Evolutionary conservation across 2,797 vertebrate genomes (phyloP), one percentile per base, ranked within the genome.

Genomic region (Hephaestus fuliginosus): DNA sequence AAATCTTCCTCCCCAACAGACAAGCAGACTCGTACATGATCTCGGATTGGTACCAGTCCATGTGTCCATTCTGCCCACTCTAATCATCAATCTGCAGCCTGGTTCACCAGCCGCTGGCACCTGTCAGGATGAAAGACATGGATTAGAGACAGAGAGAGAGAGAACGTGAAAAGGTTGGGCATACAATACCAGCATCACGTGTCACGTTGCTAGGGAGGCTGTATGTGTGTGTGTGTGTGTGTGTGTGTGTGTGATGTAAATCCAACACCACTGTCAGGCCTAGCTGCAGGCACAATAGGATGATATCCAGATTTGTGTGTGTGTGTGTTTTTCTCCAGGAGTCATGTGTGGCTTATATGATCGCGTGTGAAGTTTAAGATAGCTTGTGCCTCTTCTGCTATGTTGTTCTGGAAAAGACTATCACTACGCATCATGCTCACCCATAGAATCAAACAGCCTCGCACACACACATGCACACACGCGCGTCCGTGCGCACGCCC

Each of bases 111-210:
- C 88, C 86, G 84, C 91, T 90, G 91, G 93, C 92, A 92, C 92
- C 92, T 93, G 92, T 93, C 92, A 91, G 88, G 91, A 93, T 93
- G 89, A 93, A 91, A 93, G 92, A 92, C 92, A 82, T 80, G 90
- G 91, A 94, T 94, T 91, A 94, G 90, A 89, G 91, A 89, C 76
- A 87, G 83, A 89, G 78, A 84, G 86, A 81, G 90, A 81, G 90
- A 85, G 82, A 91, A 85, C 41, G 87, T 84, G 86, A 90, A 91
- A 93, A 91, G 90, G 91, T 92, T 93, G 90, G 91, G 80, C 85
- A 84, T 84, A 93, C 89, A 91, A 93, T 87, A 74, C 83, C 74
- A 57, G 51, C 86, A 66, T 91, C 90, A 93, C 89, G 90, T 90
- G 89, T 89, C 60, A 68, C 67, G 89, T 93, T 93, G 91, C 90